These are phyloP conservation scores for Pantherophis vulpinus DNA, from an alignment of 2,797 vertebrate genomes.

Conservation along the genomic window DNA sequence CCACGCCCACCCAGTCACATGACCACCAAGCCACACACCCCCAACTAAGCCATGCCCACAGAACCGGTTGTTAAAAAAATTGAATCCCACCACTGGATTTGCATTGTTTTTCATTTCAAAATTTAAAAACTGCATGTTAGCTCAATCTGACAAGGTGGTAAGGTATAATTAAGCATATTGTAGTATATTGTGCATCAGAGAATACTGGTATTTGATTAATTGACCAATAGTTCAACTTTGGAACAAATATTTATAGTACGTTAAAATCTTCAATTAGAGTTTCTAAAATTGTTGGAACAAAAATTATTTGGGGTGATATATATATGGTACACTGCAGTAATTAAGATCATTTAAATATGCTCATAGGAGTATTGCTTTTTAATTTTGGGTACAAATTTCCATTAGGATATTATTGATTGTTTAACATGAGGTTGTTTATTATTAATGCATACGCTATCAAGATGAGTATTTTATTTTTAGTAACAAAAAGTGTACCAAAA, in stretches of 20 bases:
- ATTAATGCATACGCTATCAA: background rate
- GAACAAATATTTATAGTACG: background rate
- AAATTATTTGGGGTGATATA: background rate
- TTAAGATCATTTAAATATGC: background rate
- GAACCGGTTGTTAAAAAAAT: too few relatives aligned
- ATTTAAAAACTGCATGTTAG: background rate
- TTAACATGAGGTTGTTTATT: background rate
- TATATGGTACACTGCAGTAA: background rate
- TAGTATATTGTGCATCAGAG: background rate
- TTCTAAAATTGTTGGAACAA: background rate
- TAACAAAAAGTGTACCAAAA: background rate
- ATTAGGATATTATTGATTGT: background rate
- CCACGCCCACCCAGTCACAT: too few relatives aligned
- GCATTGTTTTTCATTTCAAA: background rate
- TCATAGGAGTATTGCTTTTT: background rate
- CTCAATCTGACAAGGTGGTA: background rate
- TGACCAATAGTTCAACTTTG: background rate
- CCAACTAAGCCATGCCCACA: too few relatives aligned
- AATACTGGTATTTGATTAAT: background rate
- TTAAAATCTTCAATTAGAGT: background rate
- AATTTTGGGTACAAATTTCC: background rate
- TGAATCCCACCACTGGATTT: too few relatives aligned
- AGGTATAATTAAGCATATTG: background rate
- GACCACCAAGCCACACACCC: too few relatives aligned
- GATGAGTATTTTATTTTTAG: background rate